Base-by-base conservation (phyloP, 2,797 vertebrate genomes). In the Alfaro cultratus region DNA sequence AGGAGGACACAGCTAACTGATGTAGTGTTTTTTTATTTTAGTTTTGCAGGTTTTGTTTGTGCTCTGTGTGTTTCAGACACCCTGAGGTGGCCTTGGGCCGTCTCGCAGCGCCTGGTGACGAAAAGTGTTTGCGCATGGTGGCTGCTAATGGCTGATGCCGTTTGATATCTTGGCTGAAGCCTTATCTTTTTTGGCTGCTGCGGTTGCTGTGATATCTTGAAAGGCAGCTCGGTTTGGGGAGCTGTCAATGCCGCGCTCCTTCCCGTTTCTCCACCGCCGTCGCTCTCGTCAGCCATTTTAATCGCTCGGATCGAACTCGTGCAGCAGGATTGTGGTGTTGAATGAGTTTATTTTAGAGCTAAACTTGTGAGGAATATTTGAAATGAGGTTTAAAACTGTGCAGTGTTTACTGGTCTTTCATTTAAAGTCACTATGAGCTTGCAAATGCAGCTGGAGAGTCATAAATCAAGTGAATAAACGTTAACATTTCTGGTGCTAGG, bases 81-180 rank as follows among this genome's bases (percentile, higher is more conserved):
- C 82, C 78, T 5, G 36, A 64, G 76, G 83, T 79, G 84, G 83
- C 87, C 86, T 76, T 0, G 31, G 78, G 82, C 81, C 76, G 80
- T 70, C 76, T 81, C 78, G 77, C 75, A 29, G 72, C 6, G 82
- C 70, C 11, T 68, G 77, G 77, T 64, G 71, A 75, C 73, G 79
- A 62, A 16, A 86, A 87, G 81, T 82, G 87, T 90, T 89, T 85
- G 90, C 83, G 84, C 57, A 83, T 78, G 81, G 82, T 87, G n/a
- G 68, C 76, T 81, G 91, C 87, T 91, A 89, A 92, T 91, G 89
- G 88, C 88, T 88, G 90, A 94, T 91, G 88, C 89, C 55, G 90
- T 91, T 91, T 89, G 91, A 92, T 93, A 93, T 88, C 85, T 87
- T 67, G 82, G 86, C 86, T 84, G 78, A 46, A 77, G 81, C 86